Conservation (phyloP, 1,140 invertebrate genomes). For the Drosophila ambigua region DNA sequence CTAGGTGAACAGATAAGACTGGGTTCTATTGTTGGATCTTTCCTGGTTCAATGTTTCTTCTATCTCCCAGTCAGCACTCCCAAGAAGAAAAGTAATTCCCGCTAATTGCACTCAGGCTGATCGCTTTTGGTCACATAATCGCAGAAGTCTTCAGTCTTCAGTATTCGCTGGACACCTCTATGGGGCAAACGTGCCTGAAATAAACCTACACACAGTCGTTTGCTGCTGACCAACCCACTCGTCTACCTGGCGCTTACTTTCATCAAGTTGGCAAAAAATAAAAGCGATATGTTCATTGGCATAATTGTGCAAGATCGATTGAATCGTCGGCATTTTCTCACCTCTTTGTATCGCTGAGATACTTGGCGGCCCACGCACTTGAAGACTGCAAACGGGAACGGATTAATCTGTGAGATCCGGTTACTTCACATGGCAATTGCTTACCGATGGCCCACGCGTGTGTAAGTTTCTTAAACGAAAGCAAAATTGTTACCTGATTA, state of each 20-base stretch:
- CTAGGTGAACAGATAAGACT: neutral
- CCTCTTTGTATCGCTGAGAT: constrained; percentile 45
- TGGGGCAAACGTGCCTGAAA: constrained; percentile 62
- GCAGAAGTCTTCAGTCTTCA: constrained; percentile 50
- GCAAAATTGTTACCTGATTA: neutral
- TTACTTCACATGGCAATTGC: constrained; percentile 49
- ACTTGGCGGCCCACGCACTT: constrained; percentile 22
- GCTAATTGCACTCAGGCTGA: constrained; percentile 14
- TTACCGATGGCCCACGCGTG: constrained; percentile 47
- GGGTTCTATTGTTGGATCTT: neutral
- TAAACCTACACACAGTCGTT: constrained; percentile 44
- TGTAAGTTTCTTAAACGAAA: constrained; percentile 9
- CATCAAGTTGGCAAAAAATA: constrained; percentile 19
- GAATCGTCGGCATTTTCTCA: constrained; percentile 61
- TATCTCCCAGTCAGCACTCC: constrained; percentile 14
- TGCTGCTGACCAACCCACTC: constrained; percentile 35
- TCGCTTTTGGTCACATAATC: constrained; percentile 51
- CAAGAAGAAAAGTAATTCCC: constrained; percentile 19
- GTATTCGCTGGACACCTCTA: constrained; percentile 51
- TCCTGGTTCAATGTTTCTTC: too few species aligned
- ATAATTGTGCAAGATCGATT: constrained; percentile 60
- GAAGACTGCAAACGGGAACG: neutral
- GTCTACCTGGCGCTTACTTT: constrained; percentile 20
- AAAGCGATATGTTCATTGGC: constrained; percentile 59
- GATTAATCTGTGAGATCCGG: constrained; percentile 44